These are phyloP conservation scores for Sebastiscus tertius DNA, from an alignment of 2,797 vertebrate genomes.

Conservation along the genomic window DNA sequence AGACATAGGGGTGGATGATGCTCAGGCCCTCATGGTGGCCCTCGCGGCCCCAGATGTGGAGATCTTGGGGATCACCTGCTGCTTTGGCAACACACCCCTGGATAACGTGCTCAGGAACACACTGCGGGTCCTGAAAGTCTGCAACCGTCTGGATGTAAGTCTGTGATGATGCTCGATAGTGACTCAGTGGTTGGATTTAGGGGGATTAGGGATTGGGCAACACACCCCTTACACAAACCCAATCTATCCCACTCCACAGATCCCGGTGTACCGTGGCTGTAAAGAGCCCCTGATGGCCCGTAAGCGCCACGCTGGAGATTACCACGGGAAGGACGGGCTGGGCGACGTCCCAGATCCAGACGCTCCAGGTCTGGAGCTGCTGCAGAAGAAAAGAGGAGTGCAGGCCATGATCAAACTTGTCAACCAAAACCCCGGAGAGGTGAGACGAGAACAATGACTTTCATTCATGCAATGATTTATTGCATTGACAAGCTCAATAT, in stretches of 20 bases:
- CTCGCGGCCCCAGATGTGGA: slow-evolving; percentile 70
- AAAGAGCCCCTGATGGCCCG: slow-evolving; percentile 56
- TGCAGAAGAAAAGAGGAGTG: slow-evolving; percentile 64
- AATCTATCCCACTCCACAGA: slow-evolving; percentile 50
- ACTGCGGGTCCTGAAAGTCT: slow-evolving; percentile 90
- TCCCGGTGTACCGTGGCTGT: slow-evolving; percentile 78
- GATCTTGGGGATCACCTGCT: slow-evolving; percentile 82
- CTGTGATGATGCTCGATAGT: neutral
- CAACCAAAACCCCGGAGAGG: slow-evolving; percentile 75
- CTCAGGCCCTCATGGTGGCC: slow-evolving; percentile 89
- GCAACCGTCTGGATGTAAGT: slow-evolving; percentile 78
- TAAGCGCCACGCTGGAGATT: slow-evolving; percentile 34
- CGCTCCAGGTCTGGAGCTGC: slow-evolving; percentile 70
- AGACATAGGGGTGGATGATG: slow-evolving; percentile 72
- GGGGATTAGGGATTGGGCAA: too few relatives aligned
- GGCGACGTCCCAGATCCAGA: slow-evolving; percentile 78
- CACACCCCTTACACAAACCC: neutral
- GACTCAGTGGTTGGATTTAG: neutral
- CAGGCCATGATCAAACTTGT: slow-evolving; percentile 74
- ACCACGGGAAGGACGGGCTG: slow-evolving; percentile 79
- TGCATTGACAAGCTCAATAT: neutral
- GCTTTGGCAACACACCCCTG: slow-evolving; percentile 86
- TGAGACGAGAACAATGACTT: slow-evolving; percentile 7
- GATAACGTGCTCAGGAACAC: slow-evolving; percentile 88
- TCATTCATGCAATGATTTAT: neutral